Evolutionary conservation across 2,888 invertebrate species (phyloP).

Genomic region (Ptilodon capucinus): DNA sequence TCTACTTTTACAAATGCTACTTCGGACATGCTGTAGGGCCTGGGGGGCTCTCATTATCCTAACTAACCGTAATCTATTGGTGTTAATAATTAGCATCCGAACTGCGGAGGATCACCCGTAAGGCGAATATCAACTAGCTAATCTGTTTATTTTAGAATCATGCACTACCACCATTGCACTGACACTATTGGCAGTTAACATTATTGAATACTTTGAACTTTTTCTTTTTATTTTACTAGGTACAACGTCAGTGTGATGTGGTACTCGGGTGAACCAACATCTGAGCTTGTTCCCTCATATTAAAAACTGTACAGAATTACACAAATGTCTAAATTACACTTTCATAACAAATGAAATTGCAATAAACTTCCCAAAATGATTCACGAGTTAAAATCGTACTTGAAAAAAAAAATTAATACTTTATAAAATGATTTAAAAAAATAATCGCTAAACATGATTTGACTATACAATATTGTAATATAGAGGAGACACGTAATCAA

Average conservation of each 20-base stretch:
- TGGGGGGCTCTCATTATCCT: slow-evolving; percentile 60
- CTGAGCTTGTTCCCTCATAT: slow-evolving; percentile 65
- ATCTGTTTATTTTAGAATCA: slow-evolving; percentile 39
- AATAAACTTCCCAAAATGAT: slow-evolving; percentile 30
- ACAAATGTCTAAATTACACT: slow-evolving; percentile 57
- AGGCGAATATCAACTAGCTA: slow-evolving; percentile 50
- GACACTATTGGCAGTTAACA: slow-evolving; percentile 13
- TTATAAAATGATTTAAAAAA: slow-evolving; percentile 49
- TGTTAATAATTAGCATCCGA: slow-evolving; percentile 63
- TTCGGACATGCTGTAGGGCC: slow-evolving; percentile 68
- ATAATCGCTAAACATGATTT: slow-evolving; percentile 35
- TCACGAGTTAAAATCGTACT: slow-evolving; percentile 35
- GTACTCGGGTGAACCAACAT: slow-evolving; percentile 27
- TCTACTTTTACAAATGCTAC: slow-evolving; percentile 78
- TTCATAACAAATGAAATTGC: slow-evolving; percentile 52
- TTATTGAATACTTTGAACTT: slow-evolving; percentile 32
- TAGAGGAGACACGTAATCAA: slow-evolving; percentile 17
- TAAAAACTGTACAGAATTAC: slow-evolving; percentile 50
- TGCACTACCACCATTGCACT: slow-evolving; percentile 31
- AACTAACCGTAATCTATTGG: slow-evolving; percentile 73
- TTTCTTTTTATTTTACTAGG: slow-evolving; percentile 16
- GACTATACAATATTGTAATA: slow-evolving; percentile 21
- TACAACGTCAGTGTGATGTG: slow-evolving; percentile 26
- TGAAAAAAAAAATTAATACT: too few relatives aligned
- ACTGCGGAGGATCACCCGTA: slow-evolving; percentile 49